Percentiles rank a stretch among this genome's conserved stretches.
These are phyloP conservation scores for Leucophenga maculata DNA, from an alignment of 2,888 invertebrate genomes.

Conservation along the genomic window DNA sequence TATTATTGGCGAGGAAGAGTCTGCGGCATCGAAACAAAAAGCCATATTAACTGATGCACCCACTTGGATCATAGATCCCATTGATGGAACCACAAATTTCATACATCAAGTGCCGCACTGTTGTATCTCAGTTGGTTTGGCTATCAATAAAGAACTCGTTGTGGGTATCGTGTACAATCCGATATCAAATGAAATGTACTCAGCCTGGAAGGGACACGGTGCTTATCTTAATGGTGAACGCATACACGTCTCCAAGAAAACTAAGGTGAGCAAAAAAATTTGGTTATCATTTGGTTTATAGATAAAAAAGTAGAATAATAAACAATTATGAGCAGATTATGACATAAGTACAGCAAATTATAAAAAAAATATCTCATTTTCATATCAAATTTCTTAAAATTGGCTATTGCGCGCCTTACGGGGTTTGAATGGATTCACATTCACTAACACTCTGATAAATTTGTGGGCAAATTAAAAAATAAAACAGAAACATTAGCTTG, in stretches of 20 bases:
- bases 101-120: constrained; percentile 79
- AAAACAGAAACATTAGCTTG: no score
- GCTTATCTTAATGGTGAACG: constrained; percentile 82
- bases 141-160: constrained; percentile 75
- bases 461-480: no score
- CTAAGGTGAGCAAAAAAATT: constrained; percentile 55
- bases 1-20: constrained; percentile 86
- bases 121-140: constrained; percentile 80
- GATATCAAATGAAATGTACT: constrained; percentile 79
- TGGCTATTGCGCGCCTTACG: no score
- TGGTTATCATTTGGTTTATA: neutral
- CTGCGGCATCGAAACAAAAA: constrained; percentile 63
- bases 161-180: constrained; percentile 87
- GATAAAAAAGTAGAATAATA: neutral
- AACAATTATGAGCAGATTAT: neutral
- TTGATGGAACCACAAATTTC: constrained; percentile 91
- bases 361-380: neutral
- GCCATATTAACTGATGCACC: constrained; percentile 79
- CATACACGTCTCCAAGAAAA: constrained; percentile 72
- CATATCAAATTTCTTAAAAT: neutral
- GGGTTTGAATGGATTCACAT: no score
- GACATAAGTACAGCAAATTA: neutral
- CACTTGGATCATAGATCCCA: constrained; percentile 90
- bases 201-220: constrained; percentile 81
- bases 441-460: no score